A percentile compares a stretch with the other conserved stretches of the same genome.
Evolutionary conservation across 2,888 invertebrate species (phyloP).

Genomic region (Lycaena phlaeas): DNA sequence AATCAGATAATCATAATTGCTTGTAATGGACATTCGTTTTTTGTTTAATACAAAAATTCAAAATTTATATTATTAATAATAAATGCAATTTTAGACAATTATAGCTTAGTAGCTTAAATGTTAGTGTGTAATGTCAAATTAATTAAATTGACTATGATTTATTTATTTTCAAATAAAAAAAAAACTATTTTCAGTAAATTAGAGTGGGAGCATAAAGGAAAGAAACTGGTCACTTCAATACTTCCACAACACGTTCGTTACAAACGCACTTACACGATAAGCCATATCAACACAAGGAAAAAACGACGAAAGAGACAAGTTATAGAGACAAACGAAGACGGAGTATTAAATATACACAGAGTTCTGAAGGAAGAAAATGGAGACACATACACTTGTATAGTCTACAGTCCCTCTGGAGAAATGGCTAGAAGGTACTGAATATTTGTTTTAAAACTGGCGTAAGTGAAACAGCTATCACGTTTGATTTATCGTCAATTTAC

Average conservation of each 20-base stretch:
- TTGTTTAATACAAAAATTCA: no score
- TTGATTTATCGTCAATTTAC: no score
- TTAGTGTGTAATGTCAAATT: no score
- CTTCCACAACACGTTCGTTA: conserved; percentile 49
- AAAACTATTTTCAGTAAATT: conserved; percentile 36
- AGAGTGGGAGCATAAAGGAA: conserved; percentile 65
- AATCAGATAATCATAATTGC: no score
- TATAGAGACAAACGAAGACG: conserved; percentile 57
- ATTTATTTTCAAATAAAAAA: no score
- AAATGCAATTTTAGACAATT: no score
- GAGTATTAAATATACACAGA: conserved; percentile 73
- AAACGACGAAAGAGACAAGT: conserved; percentile 48
- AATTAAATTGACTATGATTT: no score
- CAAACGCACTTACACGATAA: conserved; percentile 33
- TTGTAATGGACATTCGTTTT: no score
- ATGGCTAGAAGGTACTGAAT: conserved; percentile 77
- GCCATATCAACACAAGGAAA: conserved; percentile 24
- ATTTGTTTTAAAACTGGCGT: no score
- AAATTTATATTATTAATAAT: no score
- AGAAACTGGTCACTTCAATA: conserved; percentile 43
- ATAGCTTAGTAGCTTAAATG: no score
- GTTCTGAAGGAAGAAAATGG: conserved; percentile 78
- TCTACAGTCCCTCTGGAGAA: conserved; percentile 82
- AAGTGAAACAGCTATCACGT: no score
- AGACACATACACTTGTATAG: conserved; percentile 86